Evolutionary conservation across 2,113 vertebrate species (phyloP).

Genomic region (Pseudonaja textilis): DNA sequence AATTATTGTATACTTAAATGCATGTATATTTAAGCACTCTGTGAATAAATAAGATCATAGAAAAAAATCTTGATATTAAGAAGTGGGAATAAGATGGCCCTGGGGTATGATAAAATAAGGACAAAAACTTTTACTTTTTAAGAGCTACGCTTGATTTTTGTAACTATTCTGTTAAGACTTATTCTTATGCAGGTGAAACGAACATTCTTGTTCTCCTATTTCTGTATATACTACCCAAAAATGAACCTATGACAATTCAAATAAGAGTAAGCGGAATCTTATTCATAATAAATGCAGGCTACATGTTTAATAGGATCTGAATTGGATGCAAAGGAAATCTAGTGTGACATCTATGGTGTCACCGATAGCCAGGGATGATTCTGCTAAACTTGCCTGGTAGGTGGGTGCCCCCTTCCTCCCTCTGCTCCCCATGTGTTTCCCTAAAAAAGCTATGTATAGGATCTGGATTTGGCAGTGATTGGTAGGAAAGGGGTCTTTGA

Average conservation of each 20-base stretch:
- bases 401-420: neutral
- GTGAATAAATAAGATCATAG: neutral
- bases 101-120: neutral
- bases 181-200: neutral
- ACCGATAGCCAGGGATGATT: neutral
- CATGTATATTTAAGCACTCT: neutral
- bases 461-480: neutral
- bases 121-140: neutral
- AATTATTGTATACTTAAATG: neutral
- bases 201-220: neutral
- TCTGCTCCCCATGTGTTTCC: neutral
- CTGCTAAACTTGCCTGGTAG: neutral
- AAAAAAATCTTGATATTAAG: neutral
- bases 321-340: neutral
- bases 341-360: neutral
- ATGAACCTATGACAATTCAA: neutral
- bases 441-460: neutral
- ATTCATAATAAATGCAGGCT: neutral
- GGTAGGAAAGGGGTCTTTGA: neutral
- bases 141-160: neutral
- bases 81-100: neutral
- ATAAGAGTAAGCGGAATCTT: neutral
- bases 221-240: neutral
- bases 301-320: neutral
- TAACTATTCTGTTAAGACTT: neutral